A percentile compares a stretch with the other conserved stretches of the same genome.
Evolutionary conservation across 2,113 vertebrate genomes (phyloP).

Genomic region (Sorex fumeus): DNA sequence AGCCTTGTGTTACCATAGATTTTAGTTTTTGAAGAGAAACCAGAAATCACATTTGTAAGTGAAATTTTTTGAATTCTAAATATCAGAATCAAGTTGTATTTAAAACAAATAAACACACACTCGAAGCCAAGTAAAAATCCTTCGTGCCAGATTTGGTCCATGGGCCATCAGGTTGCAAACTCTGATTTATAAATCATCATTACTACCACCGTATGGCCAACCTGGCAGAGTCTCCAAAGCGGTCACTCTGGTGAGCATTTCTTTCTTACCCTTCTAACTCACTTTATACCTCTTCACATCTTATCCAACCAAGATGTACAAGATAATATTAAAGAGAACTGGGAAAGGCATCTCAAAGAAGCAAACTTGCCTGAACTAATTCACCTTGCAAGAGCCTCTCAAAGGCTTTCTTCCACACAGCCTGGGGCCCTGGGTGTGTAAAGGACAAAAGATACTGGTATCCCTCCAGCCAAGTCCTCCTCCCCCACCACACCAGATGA

Average conservation of each 20-base stretch:
- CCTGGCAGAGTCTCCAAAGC: slow-evolving; percentile 48
- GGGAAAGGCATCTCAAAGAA: slow-evolving; percentile 27
- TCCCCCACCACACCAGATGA: slow-evolving; percentile 26
- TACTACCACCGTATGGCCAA: slow-evolving; percentile 66
- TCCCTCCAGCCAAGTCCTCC: not conserved
- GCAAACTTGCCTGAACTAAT: not conserved
- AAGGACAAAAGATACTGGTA: not conserved
- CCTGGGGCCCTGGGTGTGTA: not conserved
- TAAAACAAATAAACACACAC: slow-evolving; percentile 45
- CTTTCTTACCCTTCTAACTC: not conserved
- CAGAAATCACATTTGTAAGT: slow-evolving; percentile 30
- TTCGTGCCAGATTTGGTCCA: slow-evolving; percentile 58
- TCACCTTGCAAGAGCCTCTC: not conserved
- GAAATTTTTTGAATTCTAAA: slow-evolving; percentile 62
- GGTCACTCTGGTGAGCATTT: not conserved
- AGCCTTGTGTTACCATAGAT: not conserved
- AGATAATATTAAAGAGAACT: not conserved
- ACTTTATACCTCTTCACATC: slow-evolving; percentile 42
- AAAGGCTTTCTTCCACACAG: slow-evolving; percentile 9
- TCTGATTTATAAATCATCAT: slow-evolving; percentile 76
- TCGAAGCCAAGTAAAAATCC: slow-evolving; percentile 1
- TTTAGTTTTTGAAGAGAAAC: slow-evolving; percentile 19
- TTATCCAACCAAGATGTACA: not conserved
- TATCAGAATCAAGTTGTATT: slow-evolving; percentile 52
- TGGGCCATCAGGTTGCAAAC: slow-evolving; percentile 51